Evolutionary conservation across 2,113 vertebrate genomes (phyloP).

Genomic region (Beaufortia kweichowensis): DNA sequence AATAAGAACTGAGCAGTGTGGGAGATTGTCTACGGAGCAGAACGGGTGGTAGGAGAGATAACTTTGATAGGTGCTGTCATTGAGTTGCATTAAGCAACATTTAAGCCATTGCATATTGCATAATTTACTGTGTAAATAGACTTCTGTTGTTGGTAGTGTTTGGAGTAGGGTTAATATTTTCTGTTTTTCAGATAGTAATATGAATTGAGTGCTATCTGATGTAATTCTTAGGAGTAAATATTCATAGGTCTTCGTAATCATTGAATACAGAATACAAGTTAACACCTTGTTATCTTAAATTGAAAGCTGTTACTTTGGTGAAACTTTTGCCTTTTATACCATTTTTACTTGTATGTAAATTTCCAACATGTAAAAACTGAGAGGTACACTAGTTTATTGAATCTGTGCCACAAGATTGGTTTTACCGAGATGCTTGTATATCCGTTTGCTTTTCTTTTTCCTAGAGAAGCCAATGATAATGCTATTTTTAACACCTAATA

Average conservation of each 20-base stretch:
- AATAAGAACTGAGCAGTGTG: conserved; percentile 41
- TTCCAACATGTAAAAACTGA: not conserved
- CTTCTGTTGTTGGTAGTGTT: not conserved
- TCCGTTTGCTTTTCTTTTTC: conserved; percentile 1
- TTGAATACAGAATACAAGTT: too few relatives aligned
- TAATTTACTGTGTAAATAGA: conserved; percentile 65
- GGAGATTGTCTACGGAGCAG: conserved; percentile 50
- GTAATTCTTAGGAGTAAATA: not conserved
- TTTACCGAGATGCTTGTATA: conserved; percentile 2
- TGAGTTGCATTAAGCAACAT: conserved; percentile 84
- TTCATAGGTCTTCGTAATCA: not conserved
- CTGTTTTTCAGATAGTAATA: not conserved
- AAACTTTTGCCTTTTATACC: conserved; percentile 14
- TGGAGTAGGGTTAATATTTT: not conserved
- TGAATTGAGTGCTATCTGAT: not conserved
- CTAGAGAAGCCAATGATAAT: conserved; percentile 5
- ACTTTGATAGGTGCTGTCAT: conserved; percentile 11
- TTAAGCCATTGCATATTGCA: conserved; percentile 95
- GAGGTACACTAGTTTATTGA: not conserved
- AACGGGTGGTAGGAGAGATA: conserved; percentile 18
- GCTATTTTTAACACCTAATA: conserved; percentile 4
- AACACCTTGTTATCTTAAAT: not conserved
- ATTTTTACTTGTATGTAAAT: conserved; percentile 6
- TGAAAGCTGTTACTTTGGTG: not conserved
- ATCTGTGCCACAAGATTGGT: not conserved